Evolutionary conservation across 1,140 invertebrate genomes (phyloP).

Genomic region (Polypedilum vanderplanki): DNA sequence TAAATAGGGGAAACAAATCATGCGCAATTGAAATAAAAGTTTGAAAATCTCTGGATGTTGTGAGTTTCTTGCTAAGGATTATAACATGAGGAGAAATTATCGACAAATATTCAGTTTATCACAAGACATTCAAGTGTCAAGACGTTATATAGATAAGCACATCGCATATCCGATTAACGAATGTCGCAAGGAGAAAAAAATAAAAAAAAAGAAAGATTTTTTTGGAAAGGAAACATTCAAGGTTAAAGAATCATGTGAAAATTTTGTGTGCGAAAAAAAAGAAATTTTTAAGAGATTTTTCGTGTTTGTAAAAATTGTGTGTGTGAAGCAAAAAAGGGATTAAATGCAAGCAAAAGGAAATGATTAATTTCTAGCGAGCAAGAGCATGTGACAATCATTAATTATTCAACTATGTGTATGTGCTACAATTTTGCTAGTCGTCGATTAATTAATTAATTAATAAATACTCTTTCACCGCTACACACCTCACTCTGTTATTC

Average conservation of each 20-base stretch:
- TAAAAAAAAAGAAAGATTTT: neutral
- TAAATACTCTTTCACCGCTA: too few species aligned
- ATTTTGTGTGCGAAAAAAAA: neutral
- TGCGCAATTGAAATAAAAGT: neutral
- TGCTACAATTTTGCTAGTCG: too few species aligned
- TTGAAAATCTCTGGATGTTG: neutral
- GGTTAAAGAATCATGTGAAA: slow-evolving; percentile 1
- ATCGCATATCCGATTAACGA: neutral
- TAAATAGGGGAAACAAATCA: neutral
- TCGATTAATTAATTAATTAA: too few species aligned
- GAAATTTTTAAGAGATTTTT: slow-evolving; percentile 12
- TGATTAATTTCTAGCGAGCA: neutral
- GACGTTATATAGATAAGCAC: neutral
- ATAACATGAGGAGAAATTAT: neutral
- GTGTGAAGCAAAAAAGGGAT: neutral
- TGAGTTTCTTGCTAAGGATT: neutral
- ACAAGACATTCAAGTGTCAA: neutral
- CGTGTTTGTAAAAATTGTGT: neutral
- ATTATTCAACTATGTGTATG: neutral
- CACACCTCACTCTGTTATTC: too few species aligned
- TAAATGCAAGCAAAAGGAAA: neutral
- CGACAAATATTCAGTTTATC: neutral
- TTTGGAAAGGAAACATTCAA: neutral
- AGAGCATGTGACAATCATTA: neutral
- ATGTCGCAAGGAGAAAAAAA: neutral